Conservation (phyloP, 2,113 vertebrate genomes). For the Chaetorhynchus papuensis region DNA sequence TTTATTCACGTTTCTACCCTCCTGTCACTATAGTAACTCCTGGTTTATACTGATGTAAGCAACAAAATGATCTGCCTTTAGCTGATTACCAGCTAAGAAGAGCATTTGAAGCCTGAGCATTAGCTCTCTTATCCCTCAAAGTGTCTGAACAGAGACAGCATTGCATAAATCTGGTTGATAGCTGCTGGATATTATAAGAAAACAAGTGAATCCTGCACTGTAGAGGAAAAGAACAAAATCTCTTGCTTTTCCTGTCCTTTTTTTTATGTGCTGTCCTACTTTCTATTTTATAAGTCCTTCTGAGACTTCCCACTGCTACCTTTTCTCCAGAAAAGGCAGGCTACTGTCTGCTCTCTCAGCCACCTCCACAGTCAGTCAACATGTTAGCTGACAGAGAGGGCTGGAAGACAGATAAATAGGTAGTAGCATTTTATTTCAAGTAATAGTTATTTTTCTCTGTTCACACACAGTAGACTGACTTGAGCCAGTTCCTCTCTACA, state of each 20-base stretch:
- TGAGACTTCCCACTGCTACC: background rate
- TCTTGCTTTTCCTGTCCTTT: background rate
- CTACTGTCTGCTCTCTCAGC: background rate
- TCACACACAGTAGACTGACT: background rate
- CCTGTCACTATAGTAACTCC: background rate
- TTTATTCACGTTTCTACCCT: background rate
- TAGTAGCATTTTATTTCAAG: background rate
- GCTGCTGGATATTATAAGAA: background rate
- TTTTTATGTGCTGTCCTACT: background rate
- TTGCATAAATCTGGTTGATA: background rate
- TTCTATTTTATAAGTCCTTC: conserved; percentile 1
- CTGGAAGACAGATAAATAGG: background rate
- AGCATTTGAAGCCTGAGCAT: background rate
- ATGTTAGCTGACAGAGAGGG: background rate
- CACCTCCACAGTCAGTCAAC: background rate
- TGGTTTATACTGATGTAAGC: background rate
- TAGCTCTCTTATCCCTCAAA: background rate
- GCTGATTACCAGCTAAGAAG: background rate
- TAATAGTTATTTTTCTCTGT: background rate
- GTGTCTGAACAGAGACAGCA: background rate
- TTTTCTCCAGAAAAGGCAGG: background rate
- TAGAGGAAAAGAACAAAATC: background rate
- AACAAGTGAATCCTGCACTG: background rate
- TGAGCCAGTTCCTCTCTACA: background rate
- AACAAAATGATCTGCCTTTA: background rate